Evolutionary conservation across 1,140 invertebrate species (phyloP).

Genomic region (Cherax destructor): DNA sequence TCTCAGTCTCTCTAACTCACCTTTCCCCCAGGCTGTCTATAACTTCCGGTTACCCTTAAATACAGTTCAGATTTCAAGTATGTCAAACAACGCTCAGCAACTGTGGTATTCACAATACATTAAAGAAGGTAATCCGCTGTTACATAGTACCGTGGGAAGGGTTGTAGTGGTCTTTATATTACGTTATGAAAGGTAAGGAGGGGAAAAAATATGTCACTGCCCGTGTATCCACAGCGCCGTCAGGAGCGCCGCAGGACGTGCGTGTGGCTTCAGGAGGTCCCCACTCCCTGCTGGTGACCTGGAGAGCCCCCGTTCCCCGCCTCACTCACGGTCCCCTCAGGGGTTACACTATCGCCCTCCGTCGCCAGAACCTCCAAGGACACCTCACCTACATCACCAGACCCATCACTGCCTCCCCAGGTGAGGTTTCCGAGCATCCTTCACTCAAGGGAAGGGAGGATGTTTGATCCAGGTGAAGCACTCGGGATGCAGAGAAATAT

Average conservation of each 20-base stretch:
- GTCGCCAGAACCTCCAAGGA: slow-evolving; percentile 52
- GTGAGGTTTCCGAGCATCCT: not conserved
- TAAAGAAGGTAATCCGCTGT: no score
- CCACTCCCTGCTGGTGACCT: slow-evolving; percentile 40
- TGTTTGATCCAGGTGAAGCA: not conserved
- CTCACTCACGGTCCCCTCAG: slow-evolving; percentile 43
- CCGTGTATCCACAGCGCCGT: slow-evolving; percentile 12
- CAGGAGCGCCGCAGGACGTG: slow-evolving; percentile 52
- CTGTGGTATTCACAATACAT: no score
- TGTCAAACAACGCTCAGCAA: no score
- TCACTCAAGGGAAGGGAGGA: not conserved
- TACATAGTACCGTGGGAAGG: no score
- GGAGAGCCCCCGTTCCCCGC: slow-evolving; percentile 26
- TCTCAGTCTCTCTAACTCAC: no score
- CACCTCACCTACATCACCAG: slow-evolving; percentile 55
- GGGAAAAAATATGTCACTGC: no score
- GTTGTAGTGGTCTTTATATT: no score
- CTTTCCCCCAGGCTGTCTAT: no score
- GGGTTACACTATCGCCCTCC: slow-evolving; percentile 52
- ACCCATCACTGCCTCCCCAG: slow-evolving; percentile 4
- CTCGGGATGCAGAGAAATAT: not conserved
- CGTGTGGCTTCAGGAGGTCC: slow-evolving; percentile 41
- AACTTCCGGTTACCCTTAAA: no score
- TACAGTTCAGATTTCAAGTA: no score
- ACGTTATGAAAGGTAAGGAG: no score